These are phyloP conservation scores for Calidris pugnax DNA, from an alignment of 2,113 vertebrate genomes.

Conservation along the genomic window DNA sequence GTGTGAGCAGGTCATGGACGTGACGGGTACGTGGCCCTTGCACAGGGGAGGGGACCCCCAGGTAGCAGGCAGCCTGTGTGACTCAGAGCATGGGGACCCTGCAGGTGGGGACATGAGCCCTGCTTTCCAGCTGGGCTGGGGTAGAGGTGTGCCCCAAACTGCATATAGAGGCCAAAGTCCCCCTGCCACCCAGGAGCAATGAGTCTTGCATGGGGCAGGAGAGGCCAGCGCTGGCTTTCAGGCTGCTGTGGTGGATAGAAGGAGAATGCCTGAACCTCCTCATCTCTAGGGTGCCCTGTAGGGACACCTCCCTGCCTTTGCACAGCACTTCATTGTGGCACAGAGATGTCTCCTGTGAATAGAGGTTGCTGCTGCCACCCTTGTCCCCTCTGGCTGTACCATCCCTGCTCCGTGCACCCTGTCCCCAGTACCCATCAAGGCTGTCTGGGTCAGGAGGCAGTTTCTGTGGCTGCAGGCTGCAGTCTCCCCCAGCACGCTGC, in stretches of 20 bases:
- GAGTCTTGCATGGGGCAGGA: background rate
- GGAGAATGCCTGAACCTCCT: background rate
- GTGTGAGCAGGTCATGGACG: background rate
- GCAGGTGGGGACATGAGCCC: background rate
- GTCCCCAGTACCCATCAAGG: background rate
- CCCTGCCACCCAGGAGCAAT: background rate
- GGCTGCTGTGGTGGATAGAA: background rate
- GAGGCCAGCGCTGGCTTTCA: background rate
- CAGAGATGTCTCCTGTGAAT: background rate
- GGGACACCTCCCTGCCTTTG: background rate
- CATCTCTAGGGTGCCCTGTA: background rate
- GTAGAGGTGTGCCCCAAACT: background rate
- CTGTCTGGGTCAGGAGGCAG: background rate
- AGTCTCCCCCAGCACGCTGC: background rate
- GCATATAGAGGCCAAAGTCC: background rate
- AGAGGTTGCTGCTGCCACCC: background rate
- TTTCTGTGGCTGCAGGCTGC: constrained; percentile 6
- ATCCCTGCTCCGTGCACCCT: background rate
- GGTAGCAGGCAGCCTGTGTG: rapidly evolving
- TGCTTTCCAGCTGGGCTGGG: background rate
- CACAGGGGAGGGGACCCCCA: background rate
- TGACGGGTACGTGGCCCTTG: background rate
- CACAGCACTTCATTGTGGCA: background rate
- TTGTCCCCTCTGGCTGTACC: background rate
- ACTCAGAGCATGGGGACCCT: background rate